A percentile compares a stretch with the other conserved stretches of the same genome.
phyloP scores from a whole-genome alignment of 1,140 invertebrate genomes.

The Drosophila ogumai region DNA sequence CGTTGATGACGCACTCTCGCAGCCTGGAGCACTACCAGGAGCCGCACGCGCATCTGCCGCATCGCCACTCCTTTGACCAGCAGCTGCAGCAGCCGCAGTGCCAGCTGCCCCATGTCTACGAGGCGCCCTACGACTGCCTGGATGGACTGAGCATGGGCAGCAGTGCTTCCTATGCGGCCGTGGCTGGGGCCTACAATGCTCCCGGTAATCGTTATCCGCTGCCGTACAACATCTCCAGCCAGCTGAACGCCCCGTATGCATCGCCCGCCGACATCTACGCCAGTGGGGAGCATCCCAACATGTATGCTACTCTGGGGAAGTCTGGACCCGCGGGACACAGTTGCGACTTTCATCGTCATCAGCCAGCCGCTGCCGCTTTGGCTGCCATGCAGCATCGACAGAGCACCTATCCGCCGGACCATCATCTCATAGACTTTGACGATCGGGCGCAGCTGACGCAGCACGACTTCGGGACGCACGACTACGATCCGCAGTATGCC shows the following conservation, averaged over 20 bases:
- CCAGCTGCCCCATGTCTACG: constrained; percentile 68
- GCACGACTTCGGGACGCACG: constrained; percentile 64
- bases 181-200: constrained; percentile 76
- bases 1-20: constrained; percentile 79
- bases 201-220: constrained; percentile 82
- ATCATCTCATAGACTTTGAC: constrained; percentile 91
- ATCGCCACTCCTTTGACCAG: constrained; percentile 84
- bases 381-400: constrained; percentile 69
- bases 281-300: constrained; percentile 43
- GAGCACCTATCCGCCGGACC: constrained; percentile 81
- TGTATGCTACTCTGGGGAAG: constrained; percentile 66
- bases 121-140: constrained; percentile 75
- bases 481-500: constrained; percentile 62
- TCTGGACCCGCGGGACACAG: constrained; percentile 44
- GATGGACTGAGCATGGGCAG: constrained; percentile 76
- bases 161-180: constrained; percentile 76
- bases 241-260: constrained; percentile 72
- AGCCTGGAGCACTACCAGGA: constrained; percentile 84
- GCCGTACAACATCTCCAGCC: constrained; percentile 82
- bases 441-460: constrained; percentile 84
- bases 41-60: constrained; percentile 64
- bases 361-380: constrained; percentile 26
- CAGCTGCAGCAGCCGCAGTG: constrained; percentile 64
- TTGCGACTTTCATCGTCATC: constrained; percentile 58
- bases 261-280: constrained; percentile 55